These are phyloP conservation scores for Mesodorylaimus sp. DNA, from an alignment of 2,888 invertebrate genomes.

Conservation along the genomic window DNA sequence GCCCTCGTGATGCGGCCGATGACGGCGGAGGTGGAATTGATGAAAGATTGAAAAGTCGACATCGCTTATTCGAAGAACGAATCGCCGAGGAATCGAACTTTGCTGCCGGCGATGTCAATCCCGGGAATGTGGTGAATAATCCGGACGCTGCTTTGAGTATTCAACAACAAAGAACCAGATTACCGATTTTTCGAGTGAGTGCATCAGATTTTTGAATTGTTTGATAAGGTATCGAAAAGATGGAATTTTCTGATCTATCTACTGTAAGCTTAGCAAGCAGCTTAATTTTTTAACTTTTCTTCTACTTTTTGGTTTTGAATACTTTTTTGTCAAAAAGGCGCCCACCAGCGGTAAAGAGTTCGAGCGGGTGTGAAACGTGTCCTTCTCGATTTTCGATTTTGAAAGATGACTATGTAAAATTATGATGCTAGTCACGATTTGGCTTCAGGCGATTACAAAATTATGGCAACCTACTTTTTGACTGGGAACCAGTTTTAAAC, in stretches of 20 bases:
- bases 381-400: no score
- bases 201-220: slow-evolving; percentile 3
- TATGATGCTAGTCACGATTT: neutral
- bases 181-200: slow-evolving; percentile 57
- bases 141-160: slow-evolving; percentile 61
- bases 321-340: no score
- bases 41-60: no score
- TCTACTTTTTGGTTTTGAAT: neutral
- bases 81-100: neutral
- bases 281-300: neutral
- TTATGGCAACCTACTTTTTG: neutral
- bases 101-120: neutral
- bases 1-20: no score
- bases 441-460: no score
- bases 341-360: no score
- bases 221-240: neutral
- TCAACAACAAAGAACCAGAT: slow-evolving; percentile 57
- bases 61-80: slow-evolving; percentile 4
- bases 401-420: no score
- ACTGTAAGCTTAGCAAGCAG: no score
- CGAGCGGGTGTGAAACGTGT: no score
- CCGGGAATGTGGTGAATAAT: slow-evolving; percentile 42
- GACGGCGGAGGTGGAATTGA: no score
- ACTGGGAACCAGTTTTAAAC: no score
- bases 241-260: neutral